These are phyloP conservation scores for Tamias sibiricus DNA, from an alignment of 2,113 vertebrate species.

Conservation along the genomic window DNA sequence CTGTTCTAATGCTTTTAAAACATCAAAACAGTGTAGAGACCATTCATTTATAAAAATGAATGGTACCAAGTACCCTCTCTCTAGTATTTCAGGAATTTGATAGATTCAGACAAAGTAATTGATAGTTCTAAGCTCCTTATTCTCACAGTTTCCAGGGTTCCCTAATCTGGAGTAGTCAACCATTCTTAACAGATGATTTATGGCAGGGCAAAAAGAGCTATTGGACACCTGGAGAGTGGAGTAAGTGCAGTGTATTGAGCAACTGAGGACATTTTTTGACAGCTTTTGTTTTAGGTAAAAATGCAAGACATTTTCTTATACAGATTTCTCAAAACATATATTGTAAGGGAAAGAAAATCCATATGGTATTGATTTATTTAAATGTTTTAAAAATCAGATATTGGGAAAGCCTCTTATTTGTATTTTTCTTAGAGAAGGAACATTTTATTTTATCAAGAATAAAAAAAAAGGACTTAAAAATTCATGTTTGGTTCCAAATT, in stretches of 20 bases:
- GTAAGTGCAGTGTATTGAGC: conserved; percentile 43
- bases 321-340: conserved; percentile 72
- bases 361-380: conserved; percentile 80
- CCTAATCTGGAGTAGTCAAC: conserved; percentile 29
- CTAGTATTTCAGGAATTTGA: conserved; percentile 42
- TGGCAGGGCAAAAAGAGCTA: not conserved
- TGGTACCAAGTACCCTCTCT: not conserved
- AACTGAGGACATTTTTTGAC: conserved; percentile 60
- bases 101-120: not conserved
- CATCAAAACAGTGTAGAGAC: not conserved
- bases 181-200: conserved; percentile 60
- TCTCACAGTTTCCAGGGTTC: not conserved
- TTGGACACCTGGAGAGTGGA: not conserved
- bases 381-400: conserved; percentile 78
- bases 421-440: conserved; percentile 69
- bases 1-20: not conserved
- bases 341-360: conserved; percentile 77
- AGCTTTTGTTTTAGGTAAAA: conserved; percentile 74
- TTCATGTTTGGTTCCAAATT: conserved; percentile 52
- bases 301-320: conserved; percentile 67
- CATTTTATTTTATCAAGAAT: conserved; percentile 62
- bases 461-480: conserved; percentile 18
- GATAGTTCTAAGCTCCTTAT: not conserved
- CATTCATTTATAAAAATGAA: conserved; percentile 39
- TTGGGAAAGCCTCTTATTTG: conserved; percentile 64